Percentiles rank a stretch among this genome's conserved stretches.
Evolutionary conservation across 2,797 vertebrate species (phyloP).

Genomic region (Enteromius thamalakanensis): DNA sequence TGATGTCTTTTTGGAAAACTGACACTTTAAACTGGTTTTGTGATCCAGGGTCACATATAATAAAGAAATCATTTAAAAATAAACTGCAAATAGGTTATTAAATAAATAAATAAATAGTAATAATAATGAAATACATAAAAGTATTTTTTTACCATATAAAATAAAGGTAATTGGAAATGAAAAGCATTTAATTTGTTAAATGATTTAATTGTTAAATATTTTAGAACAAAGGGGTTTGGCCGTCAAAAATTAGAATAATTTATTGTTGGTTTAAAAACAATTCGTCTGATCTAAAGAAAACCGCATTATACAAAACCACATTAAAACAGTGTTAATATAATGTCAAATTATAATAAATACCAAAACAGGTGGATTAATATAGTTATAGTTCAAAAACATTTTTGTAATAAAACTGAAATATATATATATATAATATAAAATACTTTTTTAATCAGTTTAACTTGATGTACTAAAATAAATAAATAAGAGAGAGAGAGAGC

Average conservation of each 20-base stretch:
- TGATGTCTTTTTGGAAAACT: no score
- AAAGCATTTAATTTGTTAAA: background rate
- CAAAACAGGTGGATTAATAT: background rate
- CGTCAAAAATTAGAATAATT: background rate
- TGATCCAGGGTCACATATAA: no score
- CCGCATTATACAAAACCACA: background rate
- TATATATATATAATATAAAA: no score
- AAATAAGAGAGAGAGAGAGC: no score
- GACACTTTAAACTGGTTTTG: no score
- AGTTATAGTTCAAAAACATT: background rate
- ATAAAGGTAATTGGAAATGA: no score
- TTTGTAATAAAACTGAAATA: no score
- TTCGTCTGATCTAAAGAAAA: background rate
- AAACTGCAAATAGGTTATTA: background rate
- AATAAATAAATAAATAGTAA: no score
- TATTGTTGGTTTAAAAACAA: background rate
- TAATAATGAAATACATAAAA: no score
- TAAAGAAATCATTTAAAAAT: background rate
- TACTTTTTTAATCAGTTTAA: background rate
- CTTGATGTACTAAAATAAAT: background rate
- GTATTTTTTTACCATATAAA: no score
- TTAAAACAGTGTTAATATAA: background rate
- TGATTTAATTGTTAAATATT: background rate
- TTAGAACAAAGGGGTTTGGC: background rate
- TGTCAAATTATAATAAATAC: background rate